phyloP scores from a whole-genome alignment of 1,140 invertebrate species.

The Acromyrmex heyeri region DNA sequence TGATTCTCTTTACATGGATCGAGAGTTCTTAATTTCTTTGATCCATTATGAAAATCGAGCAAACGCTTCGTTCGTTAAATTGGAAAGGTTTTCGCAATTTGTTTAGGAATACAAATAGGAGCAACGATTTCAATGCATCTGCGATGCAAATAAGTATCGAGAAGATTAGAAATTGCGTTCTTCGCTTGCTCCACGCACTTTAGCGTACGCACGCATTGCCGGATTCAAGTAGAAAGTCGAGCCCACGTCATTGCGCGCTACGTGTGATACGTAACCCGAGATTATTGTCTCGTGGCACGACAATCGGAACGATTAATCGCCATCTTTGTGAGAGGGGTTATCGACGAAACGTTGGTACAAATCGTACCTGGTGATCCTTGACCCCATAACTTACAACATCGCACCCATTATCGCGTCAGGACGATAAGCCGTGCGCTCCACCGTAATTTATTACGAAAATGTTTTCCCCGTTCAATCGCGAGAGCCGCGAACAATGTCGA shows the following conservation, averaged over 20 bases:
- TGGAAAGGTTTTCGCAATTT: not conserved
- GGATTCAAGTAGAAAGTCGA: conserved; percentile 51
- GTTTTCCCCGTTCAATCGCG: conserved; percentile 38
- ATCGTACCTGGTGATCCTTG: conserved; percentile 63
- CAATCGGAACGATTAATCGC: conserved; percentile 65
- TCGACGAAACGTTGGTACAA: conserved; percentile 71
- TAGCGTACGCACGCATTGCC: not conserved
- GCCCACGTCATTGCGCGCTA: not conserved
- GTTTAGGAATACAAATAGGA: not conserved
- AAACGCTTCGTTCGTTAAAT: not conserved
- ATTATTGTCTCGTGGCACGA: conserved; percentile 66
- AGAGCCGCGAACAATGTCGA: conserved; percentile 19
- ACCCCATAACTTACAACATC: conserved; percentile 63
- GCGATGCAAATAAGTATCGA: not conserved
- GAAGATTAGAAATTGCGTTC: conserved; percentile 20
- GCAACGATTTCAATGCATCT: not conserved
- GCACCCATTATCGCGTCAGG: conserved; percentile 54
- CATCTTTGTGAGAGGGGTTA: conserved; percentile 58
- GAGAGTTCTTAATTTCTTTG: not conserved
- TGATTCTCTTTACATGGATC: not conserved
- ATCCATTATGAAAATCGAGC: not conserved
- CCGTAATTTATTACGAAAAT: conserved; percentile 67
- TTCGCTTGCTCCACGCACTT: not conserved
- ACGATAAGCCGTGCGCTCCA: conserved; percentile 60
- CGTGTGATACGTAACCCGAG: conserved; percentile 53